phyloP scores from a whole-genome alignment of 2,113 vertebrate genomes.

The Lamprotornis superbus region DNA sequence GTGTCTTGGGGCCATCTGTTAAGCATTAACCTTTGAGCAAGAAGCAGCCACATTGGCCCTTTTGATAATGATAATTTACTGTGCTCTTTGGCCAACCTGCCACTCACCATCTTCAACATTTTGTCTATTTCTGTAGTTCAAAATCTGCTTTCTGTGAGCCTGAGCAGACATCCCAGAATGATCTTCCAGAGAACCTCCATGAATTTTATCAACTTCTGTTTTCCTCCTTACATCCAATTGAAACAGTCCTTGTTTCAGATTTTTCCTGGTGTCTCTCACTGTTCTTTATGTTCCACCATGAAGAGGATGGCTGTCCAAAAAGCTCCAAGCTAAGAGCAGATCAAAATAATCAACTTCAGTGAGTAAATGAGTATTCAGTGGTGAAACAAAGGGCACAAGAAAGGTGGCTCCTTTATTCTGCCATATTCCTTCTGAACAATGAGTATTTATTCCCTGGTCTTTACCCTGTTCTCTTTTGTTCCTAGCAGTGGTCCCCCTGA shows the following conservation, averaged over 20 bases:
- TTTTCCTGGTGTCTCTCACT: background rate
- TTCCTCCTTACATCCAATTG: background rate
- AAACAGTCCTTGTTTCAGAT: background rate
- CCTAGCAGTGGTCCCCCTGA: background rate
- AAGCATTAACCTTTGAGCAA: background rate
- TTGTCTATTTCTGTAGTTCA: background rate
- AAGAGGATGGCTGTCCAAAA: background rate
- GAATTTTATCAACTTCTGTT: background rate
- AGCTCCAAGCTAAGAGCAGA: background rate
- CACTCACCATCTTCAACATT: background rate
- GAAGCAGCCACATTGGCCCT: background rate
- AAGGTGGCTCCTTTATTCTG: background rate
- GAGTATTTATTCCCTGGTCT: background rate
- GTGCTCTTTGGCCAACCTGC: background rate
- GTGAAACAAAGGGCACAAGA: background rate
- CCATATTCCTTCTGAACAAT: background rate
- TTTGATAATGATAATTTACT: background rate
- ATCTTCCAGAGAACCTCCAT: background rate
- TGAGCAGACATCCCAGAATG: background rate
- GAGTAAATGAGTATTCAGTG: background rate
- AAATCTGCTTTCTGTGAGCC: background rate
- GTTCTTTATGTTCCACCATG: background rate
- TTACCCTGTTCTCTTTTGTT: background rate
- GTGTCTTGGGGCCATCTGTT: background rate
- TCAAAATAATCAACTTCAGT: background rate